phyloP scores from a whole-genome alignment of 2,888 invertebrate genomes.

The Steinernema hermaphroditum region DNA sequence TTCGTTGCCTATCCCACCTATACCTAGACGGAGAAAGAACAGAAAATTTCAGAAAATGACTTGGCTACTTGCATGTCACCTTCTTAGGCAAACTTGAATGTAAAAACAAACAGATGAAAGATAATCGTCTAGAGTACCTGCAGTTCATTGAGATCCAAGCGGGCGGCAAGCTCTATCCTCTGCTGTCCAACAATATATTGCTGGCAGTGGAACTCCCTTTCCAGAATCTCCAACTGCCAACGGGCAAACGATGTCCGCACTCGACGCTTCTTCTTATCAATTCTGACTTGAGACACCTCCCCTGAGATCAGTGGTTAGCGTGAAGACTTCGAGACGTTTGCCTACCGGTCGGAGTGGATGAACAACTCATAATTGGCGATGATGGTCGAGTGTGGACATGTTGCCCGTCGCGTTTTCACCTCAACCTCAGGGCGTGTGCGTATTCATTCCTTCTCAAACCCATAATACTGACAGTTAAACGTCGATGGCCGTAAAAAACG shows the following conservation, averaged over 20 bases:
- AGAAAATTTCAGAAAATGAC: too few relatives aligned
- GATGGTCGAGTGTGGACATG: background rate
- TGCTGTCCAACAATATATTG: slow-evolving; percentile 13
- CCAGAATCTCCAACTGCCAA: slow-evolving; percentile 9
- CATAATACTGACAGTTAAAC: slow-evolving; percentile 22
- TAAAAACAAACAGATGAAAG: too few relatives aligned
- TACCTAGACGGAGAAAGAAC: too few relatives aligned
- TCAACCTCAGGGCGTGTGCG: slow-evolving; percentile 16
- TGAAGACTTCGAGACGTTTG: background rate
- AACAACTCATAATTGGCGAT: slow-evolving; percentile 9
- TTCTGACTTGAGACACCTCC: background rate
- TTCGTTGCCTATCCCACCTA: too few relatives aligned
- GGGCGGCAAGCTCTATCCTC: background rate
- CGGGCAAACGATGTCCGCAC: slow-evolving; percentile 20
- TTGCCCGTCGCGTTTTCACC: background rate
- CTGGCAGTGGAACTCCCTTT: slow-evolving; percentile 10
- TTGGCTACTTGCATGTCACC: too few relatives aligned
- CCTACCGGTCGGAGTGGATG: slow-evolving; percentile 5
- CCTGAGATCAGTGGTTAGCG: background rate
- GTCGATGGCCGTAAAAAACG: slow-evolving; percentile 15
- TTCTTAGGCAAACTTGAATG: too few relatives aligned
- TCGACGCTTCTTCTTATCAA: slow-evolving; percentile 18
- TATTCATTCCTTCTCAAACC: slow-evolving; percentile 11
- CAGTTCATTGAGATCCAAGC: background rate
- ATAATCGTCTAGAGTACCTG: too few relatives aligned